Evolutionary conservation across 2,888 invertebrate species (phyloP), one percentile per base, ranked within the genome.

Genomic region (Drosophila yooni): DNA sequence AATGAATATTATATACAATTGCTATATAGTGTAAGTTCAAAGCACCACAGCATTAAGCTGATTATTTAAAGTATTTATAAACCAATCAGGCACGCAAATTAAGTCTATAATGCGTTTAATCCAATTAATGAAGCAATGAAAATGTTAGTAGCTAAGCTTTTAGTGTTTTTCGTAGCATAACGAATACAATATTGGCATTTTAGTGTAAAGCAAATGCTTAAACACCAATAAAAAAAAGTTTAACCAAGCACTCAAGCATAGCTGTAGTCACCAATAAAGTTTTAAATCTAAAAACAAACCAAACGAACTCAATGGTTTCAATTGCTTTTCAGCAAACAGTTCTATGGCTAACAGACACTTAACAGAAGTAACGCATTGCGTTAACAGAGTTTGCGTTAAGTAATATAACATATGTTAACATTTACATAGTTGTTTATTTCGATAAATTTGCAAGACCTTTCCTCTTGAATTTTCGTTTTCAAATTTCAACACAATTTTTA

Each of bases 191-290:
- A 83, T 83, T 77, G 77, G 83, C 88, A 89, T 81, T 79, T 69
- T 59, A 61, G 59, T 76, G 77, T 62, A 29, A 71, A 71, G 60
- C 67, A 58, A 64, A 64, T 64, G 81, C 66, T 71, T 71, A 40
- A 25, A 72, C 56, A 57, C 65, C 18, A 73, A 68, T 66, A 69
- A 54, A 56, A 60, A 64, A 61, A 78, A 68, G 76, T 70, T 71
- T 79, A 59, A 63, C 66, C 69, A 76, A 73, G 89, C 87, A 88
- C 90, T 76, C 56, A 71, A 70, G 63, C 71, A 68, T 86, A 86
- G 82, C 64, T 83, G 73, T 89, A 88, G 77, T 63, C 64, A 79
- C 68, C 63, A 88, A 89, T 87, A 88, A 90, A 81, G 68, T 73
- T 77, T n/a, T 34, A 80, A 71, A 52, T 57, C 56, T n/a, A 48